Base-by-base conservation (phyloP, 2,797 vertebrate genomes). In the Dromococcyx pavoninus region DNA sequence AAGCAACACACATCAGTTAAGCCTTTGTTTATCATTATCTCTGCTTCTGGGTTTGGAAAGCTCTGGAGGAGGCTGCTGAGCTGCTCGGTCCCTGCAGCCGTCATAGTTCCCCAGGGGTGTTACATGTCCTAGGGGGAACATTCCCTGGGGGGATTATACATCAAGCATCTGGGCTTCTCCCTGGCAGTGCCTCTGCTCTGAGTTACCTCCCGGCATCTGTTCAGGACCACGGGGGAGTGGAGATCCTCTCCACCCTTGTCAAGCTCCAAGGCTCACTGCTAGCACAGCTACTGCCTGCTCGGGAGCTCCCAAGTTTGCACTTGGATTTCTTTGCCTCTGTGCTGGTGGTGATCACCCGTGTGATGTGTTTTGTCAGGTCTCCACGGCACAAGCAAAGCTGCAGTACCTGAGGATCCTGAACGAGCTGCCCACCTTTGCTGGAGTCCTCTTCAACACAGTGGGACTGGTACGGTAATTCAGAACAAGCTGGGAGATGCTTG, bases 391-490 rank as follows among this genome's bases (percentile, higher is more conserved):
- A 97, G 99, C 99, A 60, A 99, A 99, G 97, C 98, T 99, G 94
- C 99, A 99, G 96, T 99, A 99, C 97, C 98, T 99, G 98, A 98
- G 98, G 89, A 99, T 99, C 81, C 98, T 99, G 91, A 99, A 99
- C 35, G 99, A 99, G 97, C 98, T 99, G 95, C 99, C 99, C 5
- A 99, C 99, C 78, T 99, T 99, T 95, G 99, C 99, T 54, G 99
- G 99, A 75, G 98, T 99, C 97, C 98, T 99, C 91, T 99, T 99
- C 97, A 98, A 98, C 97, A 99, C 99, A 12, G 99, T 99, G 96
- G 99, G 99, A 94, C 98, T 99, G 99, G 99, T 99, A 99, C 25
- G 48, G 97, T 93, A 83, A 85, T 82, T 85, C 43, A 7, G 61
- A 57, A 23, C n/a, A 79, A 76, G 72, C 28, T 82, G 88, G 86